A percentile compares a stretch with the other conserved stretches of the same genome.
phyloP scores from a whole-genome alignment of 1,140 invertebrate genomes.

The Geopemphigus sp. region DNA sequence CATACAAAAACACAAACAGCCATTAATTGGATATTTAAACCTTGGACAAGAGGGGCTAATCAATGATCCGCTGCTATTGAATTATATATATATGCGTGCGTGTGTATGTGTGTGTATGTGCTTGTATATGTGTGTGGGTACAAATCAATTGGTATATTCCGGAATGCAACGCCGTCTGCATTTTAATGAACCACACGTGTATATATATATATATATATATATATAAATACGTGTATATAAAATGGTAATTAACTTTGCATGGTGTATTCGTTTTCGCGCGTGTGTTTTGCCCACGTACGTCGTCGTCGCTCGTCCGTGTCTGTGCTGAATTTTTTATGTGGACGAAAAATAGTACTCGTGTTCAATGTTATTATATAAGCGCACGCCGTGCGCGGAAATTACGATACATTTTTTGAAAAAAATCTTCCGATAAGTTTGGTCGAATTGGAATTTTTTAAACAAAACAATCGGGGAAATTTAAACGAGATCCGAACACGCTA shows the following conservation, averaged over 20 bases:
- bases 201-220: neutral
- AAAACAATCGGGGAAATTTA: no score
- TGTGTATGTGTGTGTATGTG: no score
- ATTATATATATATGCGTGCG: neutral
- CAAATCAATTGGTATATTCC: constrained; percentile 32
- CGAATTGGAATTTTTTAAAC: no score
- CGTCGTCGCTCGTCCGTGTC: neutral
- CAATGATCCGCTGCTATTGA: neutral
- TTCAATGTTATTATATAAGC: neutral
- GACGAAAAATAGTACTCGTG: no score
- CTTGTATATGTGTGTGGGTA: neutral
- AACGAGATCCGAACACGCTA: no score
- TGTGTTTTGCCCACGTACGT: constrained; percentile 4
- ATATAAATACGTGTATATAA: neutral
- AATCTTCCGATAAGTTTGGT: no score
- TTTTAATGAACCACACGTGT: neutral
- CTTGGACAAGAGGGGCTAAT: constrained; percentile 32
- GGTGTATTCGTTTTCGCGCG: neutral
- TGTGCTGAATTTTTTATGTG: neutral
- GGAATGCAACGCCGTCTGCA: constrained; percentile 5
- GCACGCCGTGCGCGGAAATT: no score
- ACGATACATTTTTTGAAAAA: no score
- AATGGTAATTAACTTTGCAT: constrained; percentile 12
- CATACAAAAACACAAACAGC: neutral
- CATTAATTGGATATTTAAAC: constrained; percentile 35